Percentiles rank a stretch among this genome's conserved stretches.
These are phyloP conservation scores for Byasa hedistus DNA, from an alignment of 2,888 invertebrate genomes.

Conservation along the genomic window DNA sequence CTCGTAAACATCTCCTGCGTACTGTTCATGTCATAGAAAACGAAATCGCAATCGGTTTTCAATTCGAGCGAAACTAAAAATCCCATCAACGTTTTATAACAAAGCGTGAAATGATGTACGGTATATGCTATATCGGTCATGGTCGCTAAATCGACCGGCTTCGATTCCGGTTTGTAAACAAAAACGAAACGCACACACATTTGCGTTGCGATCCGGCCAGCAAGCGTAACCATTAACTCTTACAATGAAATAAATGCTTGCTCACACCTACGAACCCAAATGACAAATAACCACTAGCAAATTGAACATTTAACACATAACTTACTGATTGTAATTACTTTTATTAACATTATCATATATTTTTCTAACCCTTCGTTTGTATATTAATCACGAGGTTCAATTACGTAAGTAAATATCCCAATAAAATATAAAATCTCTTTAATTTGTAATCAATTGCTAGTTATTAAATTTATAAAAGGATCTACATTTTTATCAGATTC, in stretches of 20 bases:
- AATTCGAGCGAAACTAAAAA: constrained; percentile 20
- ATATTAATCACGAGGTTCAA: not conserved
- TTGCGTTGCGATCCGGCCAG: constrained; percentile 15
- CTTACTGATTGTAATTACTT: not conserved
- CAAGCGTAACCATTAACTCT: constrained; percentile 12
- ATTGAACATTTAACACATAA: constrained; percentile 1
- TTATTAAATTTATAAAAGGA: not conserved
- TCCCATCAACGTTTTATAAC: not conserved
- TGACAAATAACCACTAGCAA: constrained; percentile 5
- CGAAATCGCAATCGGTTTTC: not conserved
- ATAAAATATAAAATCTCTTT: not conserved
- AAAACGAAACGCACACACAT: constrained; percentile 42
- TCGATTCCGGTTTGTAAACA: constrained; percentile 47
- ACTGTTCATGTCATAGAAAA: not conserved
- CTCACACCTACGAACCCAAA: constrained; percentile 9
- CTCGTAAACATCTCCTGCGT: not conserved
- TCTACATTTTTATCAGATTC: not conserved
- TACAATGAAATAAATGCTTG: constrained; percentile 19
- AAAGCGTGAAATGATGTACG: not conserved
- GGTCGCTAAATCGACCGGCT: constrained; percentile 47
- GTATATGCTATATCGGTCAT: constrained; percentile 38
- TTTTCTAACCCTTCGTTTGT: not conserved
- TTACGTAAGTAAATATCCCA: too few relatives aligned
- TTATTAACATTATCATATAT: not conserved
- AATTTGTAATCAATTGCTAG: not conserved